phyloP scores from a whole-genome alignment of 2,888 invertebrate species.

The Phortica magna region DNA sequence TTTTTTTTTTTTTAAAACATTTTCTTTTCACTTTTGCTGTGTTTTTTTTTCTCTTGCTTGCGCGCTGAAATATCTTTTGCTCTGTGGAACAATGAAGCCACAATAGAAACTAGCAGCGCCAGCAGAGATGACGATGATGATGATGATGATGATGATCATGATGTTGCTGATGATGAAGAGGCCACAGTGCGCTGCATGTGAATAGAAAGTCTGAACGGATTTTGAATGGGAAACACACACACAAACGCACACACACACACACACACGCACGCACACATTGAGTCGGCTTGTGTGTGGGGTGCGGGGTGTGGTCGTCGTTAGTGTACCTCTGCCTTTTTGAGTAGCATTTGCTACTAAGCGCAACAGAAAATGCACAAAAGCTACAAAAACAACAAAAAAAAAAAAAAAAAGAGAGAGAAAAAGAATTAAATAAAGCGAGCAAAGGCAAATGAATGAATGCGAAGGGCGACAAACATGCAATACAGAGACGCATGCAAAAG shows the following conservation, averaged over 20 bases:
- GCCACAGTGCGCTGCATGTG: constrained; percentile 57
- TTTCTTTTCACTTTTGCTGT: constrained; percentile 42
- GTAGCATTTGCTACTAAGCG: constrained; percentile 9
- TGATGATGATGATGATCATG: neutral
- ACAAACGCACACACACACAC: constrained; percentile 6
- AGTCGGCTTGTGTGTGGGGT: neutral
- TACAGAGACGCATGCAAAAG: neutral
- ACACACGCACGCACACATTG: neutral
- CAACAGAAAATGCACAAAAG: constrained; percentile 23
- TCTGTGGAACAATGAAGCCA: constrained; percentile 73
- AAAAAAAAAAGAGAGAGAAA: too few relatives aligned
- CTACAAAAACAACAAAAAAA: neutral
- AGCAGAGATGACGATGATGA: constrained; percentile 41
- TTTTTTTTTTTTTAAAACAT: constrained; percentile 47
- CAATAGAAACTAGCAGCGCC: constrained; percentile 66
- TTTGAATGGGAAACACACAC: constrained; percentile 70
- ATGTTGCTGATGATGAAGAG: constrained; percentile 43
- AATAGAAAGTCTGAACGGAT: constrained; percentile 73
- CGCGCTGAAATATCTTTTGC: constrained; percentile 62
- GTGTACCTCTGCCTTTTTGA: constrained; percentile 6
- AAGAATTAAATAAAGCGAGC: neutral
- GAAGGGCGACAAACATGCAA: constrained; percentile 27
- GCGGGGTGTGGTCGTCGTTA: constrained; percentile 39
- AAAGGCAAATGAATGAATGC: constrained; percentile 25
- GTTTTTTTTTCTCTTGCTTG: constrained; percentile 44